Base-by-base conservation (phyloP, 2,113 vertebrate genomes). In the Gymnocephalus cernua region DNA sequence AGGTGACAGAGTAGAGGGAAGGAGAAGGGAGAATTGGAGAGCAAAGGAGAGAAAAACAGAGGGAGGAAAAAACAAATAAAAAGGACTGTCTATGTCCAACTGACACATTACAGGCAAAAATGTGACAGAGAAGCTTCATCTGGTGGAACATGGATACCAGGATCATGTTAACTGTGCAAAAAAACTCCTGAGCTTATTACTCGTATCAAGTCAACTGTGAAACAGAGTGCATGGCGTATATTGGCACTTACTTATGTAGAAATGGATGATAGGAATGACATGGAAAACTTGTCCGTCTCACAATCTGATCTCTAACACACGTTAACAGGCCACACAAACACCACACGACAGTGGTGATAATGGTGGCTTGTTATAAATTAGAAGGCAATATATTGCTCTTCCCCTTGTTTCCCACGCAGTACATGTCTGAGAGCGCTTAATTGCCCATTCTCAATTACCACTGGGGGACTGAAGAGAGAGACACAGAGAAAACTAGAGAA, bases 401-500 rank as follows among this genome's bases (percentile, higher is more conserved):
- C 71, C 74, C 69, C 79, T 67, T 62, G 62, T 88, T 92, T 91
- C 75, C 83, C 77, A 79, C 71, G n/a, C 79, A 80, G 73, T 87
- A 77, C 89, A 86, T 88, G 87, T 90, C 77, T 80, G 76, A 86
- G 77, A 79, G 66, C 2, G 61, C 59, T 77, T 93, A 90, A 92
- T 91, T 80, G 80, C 11, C 87, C 63, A 21, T 88, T 86, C 80
- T 92, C 84, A 78, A 86, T 90, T 89, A 87, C 82, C 57, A 77
- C 53, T 54, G 74, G 72, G 84, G 71, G 74, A 75, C 54, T 56
- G 84, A 77, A 56, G 70, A 81, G 78, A 51, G 70, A 77, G 59
- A 77, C 56, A 6, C 6, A 18, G 69, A 66, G 78, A 61, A 69
- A 61, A 64, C 9, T 62, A 82, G 86, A 74, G 68, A 29, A 56